Base-by-base conservation (phyloP, 2,113 vertebrate genomes). In the Ceyx margarethae region DNA sequence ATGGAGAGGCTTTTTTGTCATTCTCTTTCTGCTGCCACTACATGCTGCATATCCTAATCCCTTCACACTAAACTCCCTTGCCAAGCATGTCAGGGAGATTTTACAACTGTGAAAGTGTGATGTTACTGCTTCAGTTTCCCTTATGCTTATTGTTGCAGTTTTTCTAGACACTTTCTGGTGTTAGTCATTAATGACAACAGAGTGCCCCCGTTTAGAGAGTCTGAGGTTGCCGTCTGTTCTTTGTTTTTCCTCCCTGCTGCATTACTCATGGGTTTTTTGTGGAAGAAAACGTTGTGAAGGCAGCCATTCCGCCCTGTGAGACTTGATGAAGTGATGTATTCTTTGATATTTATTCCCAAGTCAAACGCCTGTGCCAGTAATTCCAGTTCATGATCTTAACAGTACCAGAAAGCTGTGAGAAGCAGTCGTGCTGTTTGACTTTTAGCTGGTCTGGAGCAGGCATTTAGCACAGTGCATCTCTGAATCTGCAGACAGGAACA, bases 11-110 rank as follows among this genome's bases (percentile, higher is more conserved):
- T 73, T 77, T 81, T 80, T 85, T 69, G 69, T 61, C 23, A 23
- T 89, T 80, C 66, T 92, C 71, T 75, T 85, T 76, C 71, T 95
- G 23, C 68, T 86, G 20, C 66, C 84, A 35, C 85, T 85, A 21
- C 64, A 84, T 87, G 77, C 77, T 79, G 60, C 84, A 18, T 56
- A 23, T 51, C 65, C 67, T 5, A 77, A 48, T 76, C 72, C 80
- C 64, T 96, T 94, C 93, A 60, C 91, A n/a, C 82, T 74, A 29
- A 75, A 72, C 46, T 74, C 68, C 83, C 53, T 93, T 93, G 95
- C 87, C 94, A 95, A 81, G 89, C 87, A 82, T 90, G 90, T 91
- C 90, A 94, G 82, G 89, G 89, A 87, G 90, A 94, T 91, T 95
- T 96, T 93, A 20, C 72, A 95, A 77, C 94, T 95, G 92, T 92